Percentiles rank a stretch among this genome's conserved stretches.
phyloP scores from a whole-genome alignment of 1,140 invertebrate species.

The Drosophila nigrodunni region DNA sequence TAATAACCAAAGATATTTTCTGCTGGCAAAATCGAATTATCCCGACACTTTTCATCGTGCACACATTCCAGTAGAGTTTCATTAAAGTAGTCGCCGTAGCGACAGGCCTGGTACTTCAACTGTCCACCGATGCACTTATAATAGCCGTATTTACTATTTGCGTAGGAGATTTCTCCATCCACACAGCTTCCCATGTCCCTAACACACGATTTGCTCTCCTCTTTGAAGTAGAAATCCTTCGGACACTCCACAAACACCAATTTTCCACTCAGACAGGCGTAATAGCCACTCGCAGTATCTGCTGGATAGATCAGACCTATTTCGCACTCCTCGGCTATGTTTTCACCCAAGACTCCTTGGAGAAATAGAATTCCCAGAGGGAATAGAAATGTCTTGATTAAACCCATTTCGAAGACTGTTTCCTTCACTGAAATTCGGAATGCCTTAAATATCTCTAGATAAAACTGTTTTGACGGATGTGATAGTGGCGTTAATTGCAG shows the following conservation, averaged over 20 bases:
- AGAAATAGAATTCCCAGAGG: background rate
- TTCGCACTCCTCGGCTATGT: background rate
- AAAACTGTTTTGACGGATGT: background rate
- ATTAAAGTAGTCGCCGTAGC: constrained; percentile 8
- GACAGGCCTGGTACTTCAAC: background rate
- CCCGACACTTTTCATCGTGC: background rate
- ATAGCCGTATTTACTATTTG: background rate
- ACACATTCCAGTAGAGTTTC: background rate
- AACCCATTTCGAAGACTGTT: constrained; percentile 8
- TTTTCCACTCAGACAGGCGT: background rate
- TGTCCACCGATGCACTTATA: background rate
- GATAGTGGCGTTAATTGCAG: background rate
- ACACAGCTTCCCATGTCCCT: too few relatives aligned
- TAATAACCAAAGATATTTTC: background rate
- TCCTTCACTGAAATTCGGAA: background rate
- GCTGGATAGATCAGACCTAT: background rate
- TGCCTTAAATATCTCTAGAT: constrained; percentile 1
- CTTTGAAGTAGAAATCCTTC: too few relatives aligned
- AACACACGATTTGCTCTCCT: too few relatives aligned
- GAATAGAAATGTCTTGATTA: background rate
- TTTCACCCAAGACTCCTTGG: background rate
- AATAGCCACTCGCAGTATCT: background rate
- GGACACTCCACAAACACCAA: background rate
- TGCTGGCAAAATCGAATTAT: background rate
- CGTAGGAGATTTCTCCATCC: too few relatives aligned